phyloP scores from a whole-genome alignment of 2,888 invertebrate species.

The Agriopis leucophaearia region DNA sequence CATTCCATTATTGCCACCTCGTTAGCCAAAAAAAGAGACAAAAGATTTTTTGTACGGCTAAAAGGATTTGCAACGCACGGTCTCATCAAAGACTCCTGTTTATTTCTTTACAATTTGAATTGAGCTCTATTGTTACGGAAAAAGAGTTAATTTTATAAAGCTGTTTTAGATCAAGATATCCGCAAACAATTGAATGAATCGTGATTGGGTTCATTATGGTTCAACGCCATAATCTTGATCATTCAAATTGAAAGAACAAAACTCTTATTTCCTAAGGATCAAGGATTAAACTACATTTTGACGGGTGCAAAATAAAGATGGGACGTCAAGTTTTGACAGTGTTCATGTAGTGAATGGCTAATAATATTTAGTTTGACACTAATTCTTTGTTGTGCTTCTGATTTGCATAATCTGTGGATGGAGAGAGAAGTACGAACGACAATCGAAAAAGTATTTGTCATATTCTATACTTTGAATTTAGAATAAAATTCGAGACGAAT shows the following conservation, averaged over 20 bases:
- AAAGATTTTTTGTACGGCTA: constrained; percentile 59
- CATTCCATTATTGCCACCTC: constrained; percentile 58
- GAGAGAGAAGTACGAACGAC: not conserved
- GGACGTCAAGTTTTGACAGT: constrained; percentile 53
- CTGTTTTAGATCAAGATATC: constrained; percentile 58
- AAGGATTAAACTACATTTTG: constrained; percentile 36
- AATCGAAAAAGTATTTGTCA: too few relatives aligned
- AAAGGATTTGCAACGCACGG: constrained; percentile 64
- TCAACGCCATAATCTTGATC: constrained; percentile 39
- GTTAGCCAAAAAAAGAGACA: constrained; percentile 63
- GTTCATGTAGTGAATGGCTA: constrained; percentile 54
- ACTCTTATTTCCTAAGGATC: constrained; percentile 25
- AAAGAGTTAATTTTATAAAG: constrained; percentile 37
- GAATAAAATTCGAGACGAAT: too few relatives aligned
- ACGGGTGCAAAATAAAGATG: constrained; percentile 34
- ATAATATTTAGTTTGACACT: constrained; percentile 69
- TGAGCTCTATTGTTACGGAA: constrained; percentile 21
- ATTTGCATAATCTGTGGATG: constrained; percentile 71
- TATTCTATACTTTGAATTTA: too few relatives aligned
- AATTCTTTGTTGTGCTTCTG: constrained; percentile 69
- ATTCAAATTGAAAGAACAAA: constrained; percentile 16
- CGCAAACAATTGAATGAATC: constrained; percentile 66
- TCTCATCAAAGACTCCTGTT: constrained; percentile 60
- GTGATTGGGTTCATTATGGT: constrained; percentile 62
- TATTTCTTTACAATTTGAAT: constrained; percentile 44